Conservation (phyloP, 2,113 vertebrate species). For the Zeus faber region DNA sequence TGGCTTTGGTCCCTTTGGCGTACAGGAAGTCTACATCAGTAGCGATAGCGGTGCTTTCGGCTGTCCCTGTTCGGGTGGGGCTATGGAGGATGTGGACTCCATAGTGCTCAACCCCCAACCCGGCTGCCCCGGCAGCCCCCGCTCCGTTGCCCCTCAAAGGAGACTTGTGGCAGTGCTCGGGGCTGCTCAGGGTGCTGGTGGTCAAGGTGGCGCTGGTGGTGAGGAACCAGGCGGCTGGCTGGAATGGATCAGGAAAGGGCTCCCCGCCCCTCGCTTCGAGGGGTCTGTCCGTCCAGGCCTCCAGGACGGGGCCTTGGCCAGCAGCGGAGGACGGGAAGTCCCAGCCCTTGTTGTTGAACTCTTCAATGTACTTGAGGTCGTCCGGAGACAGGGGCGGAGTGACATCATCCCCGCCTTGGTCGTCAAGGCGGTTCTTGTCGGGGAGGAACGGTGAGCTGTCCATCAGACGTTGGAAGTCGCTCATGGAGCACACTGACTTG, state of each 20-base stretch:
- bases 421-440: conserved; percentile 79
- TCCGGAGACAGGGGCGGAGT: conserved; percentile 95
- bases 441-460: conserved; percentile 97
- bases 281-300: conserved; percentile 78
- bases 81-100: conserved; percentile 85
- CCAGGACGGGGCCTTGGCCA: conserved; percentile 57
- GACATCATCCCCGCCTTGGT: conserved; percentile 78
- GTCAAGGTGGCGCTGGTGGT: conserved; percentile 94
- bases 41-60: conserved; percentile 58
- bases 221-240: conserved; percentile 88
- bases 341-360: conserved; percentile 92
- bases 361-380: conserved; percentile 97
- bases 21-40: conserved; percentile 79
- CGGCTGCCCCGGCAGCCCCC: conserved; percentile 11
- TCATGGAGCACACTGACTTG: conserved; percentile 97
- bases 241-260: conserved; percentile 73
- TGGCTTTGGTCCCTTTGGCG: conserved; percentile 76
- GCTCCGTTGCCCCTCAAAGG: conserved; percentile 63
- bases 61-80: conserved; percentile 66
- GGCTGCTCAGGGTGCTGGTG: conserved; percentile 89
- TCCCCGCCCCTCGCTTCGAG: conserved; percentile 64
- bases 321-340: conserved; percentile 69
- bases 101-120: conserved; percentile 68
- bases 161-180: conserved; percentile 88
- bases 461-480: conserved; percentile 96